Conservation (phyloP, 2,888 invertebrate genomes). For the Amphipoea oculea region DNA sequence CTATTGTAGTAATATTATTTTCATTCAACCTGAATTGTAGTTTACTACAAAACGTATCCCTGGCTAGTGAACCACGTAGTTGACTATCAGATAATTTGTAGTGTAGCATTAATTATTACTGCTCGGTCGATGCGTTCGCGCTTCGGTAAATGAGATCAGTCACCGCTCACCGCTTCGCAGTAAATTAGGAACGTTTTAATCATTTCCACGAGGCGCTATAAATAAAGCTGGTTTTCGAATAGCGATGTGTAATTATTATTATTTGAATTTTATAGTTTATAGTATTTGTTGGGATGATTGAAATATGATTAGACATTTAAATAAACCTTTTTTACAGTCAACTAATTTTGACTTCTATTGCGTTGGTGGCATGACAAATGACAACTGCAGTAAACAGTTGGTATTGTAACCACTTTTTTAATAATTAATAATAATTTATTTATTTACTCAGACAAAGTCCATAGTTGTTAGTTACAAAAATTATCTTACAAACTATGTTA, state of each 20-base stretch:
- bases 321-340: too few relatives aligned
- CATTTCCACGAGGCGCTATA: not conserved
- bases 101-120: not conserved
- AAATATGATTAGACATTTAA: too few relatives aligned
- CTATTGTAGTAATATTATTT: not conserved
- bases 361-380: too few relatives aligned
- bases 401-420: too few relatives aligned
- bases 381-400: too few relatives aligned
- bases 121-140: constrained; percentile 3
- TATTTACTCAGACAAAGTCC: too few relatives aligned
- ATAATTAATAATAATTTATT: too few relatives aligned
- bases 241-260: not conserved
- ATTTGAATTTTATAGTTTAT: not conserved
- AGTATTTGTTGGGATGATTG: not conserved
- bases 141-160: constrained; percentile 31
- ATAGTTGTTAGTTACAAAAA: too few relatives aligned
- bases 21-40: not conserved
- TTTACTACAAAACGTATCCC: constrained; percentile 12
- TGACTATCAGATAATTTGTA: not conserved
- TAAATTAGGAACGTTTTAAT: constrained; percentile 12
- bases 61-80: not conserved
- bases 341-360: too few relatives aligned
- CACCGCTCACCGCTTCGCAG: not conserved
- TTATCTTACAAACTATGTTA: too few relatives aligned
- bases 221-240: not conserved